Conservation (phyloP, 2,888 invertebrate species). For the Eulithis prunata region DNA sequence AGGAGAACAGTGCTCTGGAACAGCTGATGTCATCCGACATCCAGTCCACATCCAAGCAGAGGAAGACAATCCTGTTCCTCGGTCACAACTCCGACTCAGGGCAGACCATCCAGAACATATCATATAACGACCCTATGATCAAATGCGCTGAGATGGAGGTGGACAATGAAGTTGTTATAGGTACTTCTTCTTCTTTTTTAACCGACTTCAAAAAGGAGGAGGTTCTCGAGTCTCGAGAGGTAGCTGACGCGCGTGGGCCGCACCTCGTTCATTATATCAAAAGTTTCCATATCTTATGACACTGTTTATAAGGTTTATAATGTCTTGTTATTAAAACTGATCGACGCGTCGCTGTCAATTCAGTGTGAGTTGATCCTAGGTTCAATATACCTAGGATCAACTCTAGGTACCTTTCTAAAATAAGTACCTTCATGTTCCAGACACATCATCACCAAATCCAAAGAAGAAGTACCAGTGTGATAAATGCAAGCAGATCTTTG, state of each 20-base stretch:
- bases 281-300: no score
- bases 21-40: slow-evolving; percentile 73
- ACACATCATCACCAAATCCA: slow-evolving; percentile 38
- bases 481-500: slow-evolving; percentile 74
- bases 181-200: slow-evolving; percentile 39
- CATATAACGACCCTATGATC: slow-evolving; percentile 63
- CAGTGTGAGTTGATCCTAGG: no score
- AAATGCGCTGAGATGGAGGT: slow-evolving; percentile 54
- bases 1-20: slow-evolving; percentile 67
- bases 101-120: slow-evolving; percentile 75
- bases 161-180: slow-evolving; percentile 55
- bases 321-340: no score
- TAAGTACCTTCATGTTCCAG: slow-evolving; percentile 23
- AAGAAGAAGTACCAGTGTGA: slow-evolving; percentile 74
- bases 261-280: no score
- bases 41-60: slow-evolving; percentile 65
- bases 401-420: no score
- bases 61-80: slow-evolving; percentile 71
- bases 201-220: no score
- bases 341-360: no score
- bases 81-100: slow-evolving; percentile 67
- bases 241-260: no score
- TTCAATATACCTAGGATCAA: no score
- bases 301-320: no score
- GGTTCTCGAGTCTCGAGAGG: no score